phyloP scores from a whole-genome alignment of 1,140 invertebrate genomes.

The Luehdorfia chinensis region DNA sequence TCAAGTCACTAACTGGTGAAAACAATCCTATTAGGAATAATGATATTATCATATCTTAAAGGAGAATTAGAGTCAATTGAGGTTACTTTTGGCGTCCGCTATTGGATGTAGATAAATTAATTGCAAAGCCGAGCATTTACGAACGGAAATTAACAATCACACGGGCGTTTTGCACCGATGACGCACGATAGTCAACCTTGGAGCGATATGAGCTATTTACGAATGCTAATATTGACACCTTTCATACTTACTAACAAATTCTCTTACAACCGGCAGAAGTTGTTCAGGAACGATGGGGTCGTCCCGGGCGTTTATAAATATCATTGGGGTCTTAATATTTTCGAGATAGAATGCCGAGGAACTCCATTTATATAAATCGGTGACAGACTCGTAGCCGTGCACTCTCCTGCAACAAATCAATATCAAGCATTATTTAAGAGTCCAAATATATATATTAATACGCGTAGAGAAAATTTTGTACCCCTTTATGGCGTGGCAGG shows the following conservation, averaged over 20 bases:
- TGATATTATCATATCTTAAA: too few relatives aligned
- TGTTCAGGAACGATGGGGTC: constrained; percentile 91
- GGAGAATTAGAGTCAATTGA: too few relatives aligned
- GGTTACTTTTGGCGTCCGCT: too few relatives aligned
- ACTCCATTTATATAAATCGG: constrained; percentile 89
- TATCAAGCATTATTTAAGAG: too few relatives aligned
- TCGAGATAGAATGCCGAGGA: constrained; percentile 87
- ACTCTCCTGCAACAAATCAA: constrained; percentile 80
- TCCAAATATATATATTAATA: too few relatives aligned
- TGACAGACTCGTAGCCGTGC: constrained; percentile 86
- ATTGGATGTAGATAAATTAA: too few relatives aligned
- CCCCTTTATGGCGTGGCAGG: too few relatives aligned
- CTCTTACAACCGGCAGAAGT: constrained; percentile 83
- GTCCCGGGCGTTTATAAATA: constrained; percentile 92
- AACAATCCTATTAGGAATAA: too few relatives aligned
- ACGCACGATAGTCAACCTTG: background rate
- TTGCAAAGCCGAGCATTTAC: background rate
- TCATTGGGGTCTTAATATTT: constrained; percentile 88
- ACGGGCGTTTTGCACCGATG: background rate
- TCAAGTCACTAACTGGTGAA: too few relatives aligned
- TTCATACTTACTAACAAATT: constrained; percentile 83
- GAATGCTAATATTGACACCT: background rate
- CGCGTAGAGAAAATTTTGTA: too few relatives aligned
- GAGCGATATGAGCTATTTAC: background rate
- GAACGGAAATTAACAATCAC: constrained; percentile 13